Evolutionary conservation across 1,140 invertebrate species (phyloP).

Genomic region (Achatina immaculata): DNA sequence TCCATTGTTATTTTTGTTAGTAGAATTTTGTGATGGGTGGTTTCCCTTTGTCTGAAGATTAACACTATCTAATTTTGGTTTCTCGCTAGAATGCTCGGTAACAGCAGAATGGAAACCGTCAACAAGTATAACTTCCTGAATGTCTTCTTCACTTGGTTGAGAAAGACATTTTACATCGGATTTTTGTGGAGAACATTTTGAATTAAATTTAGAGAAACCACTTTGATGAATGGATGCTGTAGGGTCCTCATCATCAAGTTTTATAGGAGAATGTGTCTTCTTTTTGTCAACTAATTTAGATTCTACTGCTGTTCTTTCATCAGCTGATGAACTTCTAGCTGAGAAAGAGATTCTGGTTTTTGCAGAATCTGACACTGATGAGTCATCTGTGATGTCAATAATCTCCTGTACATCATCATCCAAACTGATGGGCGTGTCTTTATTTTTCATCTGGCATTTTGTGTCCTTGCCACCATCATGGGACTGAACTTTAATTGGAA

Average conservation of each 20-base stretch:
- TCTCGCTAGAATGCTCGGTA: no score
- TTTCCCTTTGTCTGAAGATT: no score
- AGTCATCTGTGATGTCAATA: background rate
- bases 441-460: background rate
- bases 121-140: no score
- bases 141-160: no score
- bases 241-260: background rate
- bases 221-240: background rate
- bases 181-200: background rate
- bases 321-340: background rate
- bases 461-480: background rate
- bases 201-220: background rate
- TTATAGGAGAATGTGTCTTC: no score
- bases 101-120: no score
- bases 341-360: background rate
- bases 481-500: background rate
- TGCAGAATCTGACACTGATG: background rate
- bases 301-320: no score
- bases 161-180: background rate
- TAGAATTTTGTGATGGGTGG: no score
- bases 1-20: no score
- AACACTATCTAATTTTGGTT: no score
- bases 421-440: background rate
- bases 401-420: background rate
- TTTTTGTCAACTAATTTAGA: no score